Evolutionary conservation across 92 coral and sea anemone genomes (phyloP), one percentile per base, ranked within the genome.

Genomic region (Montipora capitata): DNA sequence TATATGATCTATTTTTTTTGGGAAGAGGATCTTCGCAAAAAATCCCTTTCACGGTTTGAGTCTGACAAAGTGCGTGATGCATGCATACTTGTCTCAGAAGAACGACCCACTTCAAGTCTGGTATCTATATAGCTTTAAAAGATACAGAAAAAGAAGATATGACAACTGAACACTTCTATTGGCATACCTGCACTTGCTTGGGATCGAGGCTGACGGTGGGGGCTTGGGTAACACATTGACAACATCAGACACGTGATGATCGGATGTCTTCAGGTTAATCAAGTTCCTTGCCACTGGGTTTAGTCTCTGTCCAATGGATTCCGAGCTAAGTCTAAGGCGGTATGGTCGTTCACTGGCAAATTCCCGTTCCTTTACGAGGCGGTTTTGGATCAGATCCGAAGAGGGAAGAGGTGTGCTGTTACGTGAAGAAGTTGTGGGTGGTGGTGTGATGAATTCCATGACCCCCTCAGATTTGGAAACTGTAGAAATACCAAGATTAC

Each of bases 121-220:
- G 35, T 27, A 1, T 27, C 35, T 27, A 0, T 0, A 27, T 27
- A 27, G 35, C 35, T 27, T 27, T 27, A 27, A 27, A 27, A 27
- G 35, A 27, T 27, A 27, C 35, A 27, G 35, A 27, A 27, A 27
- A 27, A 27, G 1, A 27, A 27, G 35, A 27, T 27, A 27, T 27
- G 35, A 0, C 35, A 27, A 27, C 35, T 27, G 35, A 27, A 27
- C 35, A 27, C 35, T 27, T 27, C 35, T 27, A 27, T 27, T 27
- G n/a, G 3, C 63, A 63, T 87, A 93, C 93, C 96, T 93, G 96
- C 99, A 97, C 74, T 97, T 97, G 88, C 96, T 95, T 2, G 99
- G 99, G 42, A 97, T 97, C 17, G 99, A 97, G 43, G 98, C 94
- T 11, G 98, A 92, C n/a, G 96, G 89, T 69, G 67, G 91, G 0